phyloP scores from a whole-genome alignment of 2,888 invertebrate genomes.

The Nudaria mundana region DNA sequence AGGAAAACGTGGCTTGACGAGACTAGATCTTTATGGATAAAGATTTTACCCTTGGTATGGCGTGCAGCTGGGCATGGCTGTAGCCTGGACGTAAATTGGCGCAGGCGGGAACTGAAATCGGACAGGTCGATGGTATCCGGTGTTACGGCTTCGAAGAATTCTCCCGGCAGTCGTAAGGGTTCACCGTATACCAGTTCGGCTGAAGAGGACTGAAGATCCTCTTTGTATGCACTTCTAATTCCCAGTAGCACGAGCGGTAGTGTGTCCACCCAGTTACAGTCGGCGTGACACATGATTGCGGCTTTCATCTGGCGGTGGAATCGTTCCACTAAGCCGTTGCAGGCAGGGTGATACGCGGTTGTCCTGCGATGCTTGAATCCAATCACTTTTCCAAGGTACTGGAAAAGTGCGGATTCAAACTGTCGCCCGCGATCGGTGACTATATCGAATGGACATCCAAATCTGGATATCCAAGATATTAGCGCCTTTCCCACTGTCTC shows the following conservation, averaged over 20 bases:
- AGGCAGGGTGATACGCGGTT: not conserved
- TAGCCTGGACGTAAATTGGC: not conserved
- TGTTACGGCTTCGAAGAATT: no score
- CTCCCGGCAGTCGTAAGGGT: no score
- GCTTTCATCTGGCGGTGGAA: not conserved
- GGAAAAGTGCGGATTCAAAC: not conserved
- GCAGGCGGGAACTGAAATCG: not conserved
- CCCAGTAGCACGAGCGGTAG: not conserved
- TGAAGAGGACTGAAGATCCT: not conserved
- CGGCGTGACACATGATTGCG: not conserved
- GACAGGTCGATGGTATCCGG: not conserved
- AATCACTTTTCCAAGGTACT: not conserved
- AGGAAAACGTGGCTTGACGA: slow-evolving; percentile 8
- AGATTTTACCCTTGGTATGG: slow-evolving; percentile 6
- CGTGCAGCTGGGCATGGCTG: slow-evolving; percentile 5
- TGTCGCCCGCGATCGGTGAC: not conserved
- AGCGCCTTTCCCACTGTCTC: not conserved
- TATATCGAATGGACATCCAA: not conserved
- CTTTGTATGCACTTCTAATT: not conserved
- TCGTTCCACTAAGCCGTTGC: not conserved
- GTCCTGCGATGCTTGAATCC: not conserved
- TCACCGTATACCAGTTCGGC: no score
- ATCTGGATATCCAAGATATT: not conserved
- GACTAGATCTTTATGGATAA: slow-evolving; percentile 7
- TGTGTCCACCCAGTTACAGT: not conserved